A percentile compares a stretch with the other conserved stretches of the same genome.
Conservation (phyloP, 2,113 vertebrate genomes). For the Diadophis punctatus region DNA sequence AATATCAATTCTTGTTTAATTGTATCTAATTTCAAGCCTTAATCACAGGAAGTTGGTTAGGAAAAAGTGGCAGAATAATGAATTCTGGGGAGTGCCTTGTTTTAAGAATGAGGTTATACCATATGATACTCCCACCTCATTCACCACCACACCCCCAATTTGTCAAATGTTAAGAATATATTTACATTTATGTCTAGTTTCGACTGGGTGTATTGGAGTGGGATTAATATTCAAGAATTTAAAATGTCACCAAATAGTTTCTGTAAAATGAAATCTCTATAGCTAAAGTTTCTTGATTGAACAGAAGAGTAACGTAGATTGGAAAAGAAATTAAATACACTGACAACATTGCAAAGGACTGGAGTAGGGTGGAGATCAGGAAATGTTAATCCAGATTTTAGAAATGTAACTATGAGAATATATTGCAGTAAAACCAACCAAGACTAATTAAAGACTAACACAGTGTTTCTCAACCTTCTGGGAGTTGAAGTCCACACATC, state of each 20-base stretch:
- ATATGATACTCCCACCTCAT: neutral
- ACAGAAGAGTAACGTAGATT: neutral
- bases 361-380: neutral
- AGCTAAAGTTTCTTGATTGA: neutral
- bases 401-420: neutral
- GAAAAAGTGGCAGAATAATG: constrained; percentile 23
- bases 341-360: neutral
- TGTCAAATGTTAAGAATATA: neutral
- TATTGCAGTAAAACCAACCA: neutral
- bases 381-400: neutral
- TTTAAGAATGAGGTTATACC: neutral
- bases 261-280: neutral
- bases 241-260: neutral
- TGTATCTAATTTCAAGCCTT: neutral
- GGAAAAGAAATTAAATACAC: neutral
- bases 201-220: neutral
- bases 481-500: too few species aligned
- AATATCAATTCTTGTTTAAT: constrained; percentile 16
- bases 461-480: too few species aligned
- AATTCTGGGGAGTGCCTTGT: constrained; percentile 36
- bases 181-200: neutral
- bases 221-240: neutral
- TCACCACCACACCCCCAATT: neutral
- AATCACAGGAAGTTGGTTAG: constrained; percentile 22
- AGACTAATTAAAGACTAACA: neutral